Evolutionary conservation across 2,888 invertebrate species (phyloP).

Genomic region (Lasioglossum oenotherae): DNA sequence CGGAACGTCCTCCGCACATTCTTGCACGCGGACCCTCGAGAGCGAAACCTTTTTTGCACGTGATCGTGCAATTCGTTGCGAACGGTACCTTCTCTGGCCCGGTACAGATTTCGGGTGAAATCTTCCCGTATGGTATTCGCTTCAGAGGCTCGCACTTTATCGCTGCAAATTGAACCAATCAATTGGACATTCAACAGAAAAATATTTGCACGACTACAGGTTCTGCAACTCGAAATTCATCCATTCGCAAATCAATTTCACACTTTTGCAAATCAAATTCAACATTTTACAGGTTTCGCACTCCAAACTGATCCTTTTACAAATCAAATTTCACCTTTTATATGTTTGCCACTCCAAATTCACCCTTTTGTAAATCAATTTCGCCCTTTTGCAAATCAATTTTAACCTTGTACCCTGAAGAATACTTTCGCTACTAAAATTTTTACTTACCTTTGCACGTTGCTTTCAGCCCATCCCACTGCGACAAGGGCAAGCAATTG

Average conservation of each 20-base stretch:
- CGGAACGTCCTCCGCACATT: constrained; percentile 86
- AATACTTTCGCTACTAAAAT: no score
- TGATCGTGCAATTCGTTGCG: constrained; percentile 86
- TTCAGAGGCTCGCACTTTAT: constrained; percentile 85
- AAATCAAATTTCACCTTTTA: no score
- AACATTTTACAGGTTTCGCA: no score
- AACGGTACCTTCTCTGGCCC: constrained; percentile 85
- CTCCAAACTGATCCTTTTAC: no score
- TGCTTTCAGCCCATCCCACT: constrained; percentile 89
- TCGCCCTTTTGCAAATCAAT: no score
- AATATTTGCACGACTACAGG: background rate
- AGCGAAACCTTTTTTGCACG: constrained; percentile 87
- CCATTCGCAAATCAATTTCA: no score
- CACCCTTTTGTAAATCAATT: no score
- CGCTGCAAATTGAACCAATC: constrained; percentile 74
- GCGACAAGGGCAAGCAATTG: constrained; percentile 88
- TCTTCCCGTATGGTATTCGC: constrained; percentile 85
- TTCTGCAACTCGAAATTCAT: no score
- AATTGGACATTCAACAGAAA: background rate
- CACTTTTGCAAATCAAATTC: no score
- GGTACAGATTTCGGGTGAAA: constrained; percentile 86
- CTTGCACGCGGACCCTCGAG: constrained; percentile 86
- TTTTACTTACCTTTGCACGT: constrained; percentile 87
- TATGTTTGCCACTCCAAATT: no score
- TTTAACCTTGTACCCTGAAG: background rate